Base-by-base conservation (phyloP, 2,113 vertebrate genomes). In the Rattus rattus region DNA sequence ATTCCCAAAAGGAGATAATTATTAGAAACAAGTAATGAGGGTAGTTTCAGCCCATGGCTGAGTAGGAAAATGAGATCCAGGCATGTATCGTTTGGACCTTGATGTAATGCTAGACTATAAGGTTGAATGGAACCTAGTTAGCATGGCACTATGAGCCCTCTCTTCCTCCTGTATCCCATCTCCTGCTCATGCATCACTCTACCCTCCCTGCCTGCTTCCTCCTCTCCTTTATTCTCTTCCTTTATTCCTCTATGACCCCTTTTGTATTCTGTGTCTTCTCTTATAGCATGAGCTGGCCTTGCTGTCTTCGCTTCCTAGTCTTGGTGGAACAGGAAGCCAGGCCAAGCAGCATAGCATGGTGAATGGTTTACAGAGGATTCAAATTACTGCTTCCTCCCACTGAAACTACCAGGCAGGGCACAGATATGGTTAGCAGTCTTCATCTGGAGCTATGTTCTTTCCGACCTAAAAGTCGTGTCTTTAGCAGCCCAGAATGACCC, bases 101-200 rank as follows among this genome's bases (percentile, higher is more conserved):
- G 20, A 4, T 28, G 36, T 33, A 33, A 39, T 69, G 30, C n/a
- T 0, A 69, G 17, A 79, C 30, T 1, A 0, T 28, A n/a, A 88
- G 81, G 26, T 43, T 1, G 16, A 52, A 2, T 2, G 39, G 88
- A 47, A 36, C 36, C 47, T 79, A 61, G 65, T 43, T 77, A 8
- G 1, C 36, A 19, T 20, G 14, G 2, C 10, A 3, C 36, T n/a
- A 0, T 47, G 14, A 1, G 7, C 9, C 19, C 33, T 7, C 14
- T 22, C 94, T 49, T 79, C 16, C 9, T 63, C 30, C 33, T 28
- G 1, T 26, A 12, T 73, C 39, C 3, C 24, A 30, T 19, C 5
- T 88, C 22, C 1, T 54, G 4, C 52, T 54, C 24, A 76, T 13
- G 49, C 43, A 36, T 24, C 28, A 13, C 7, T 49, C 72, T 47